A percentile compares a stretch with the other conserved stretches of the same genome.
Conservation (phyloP, 2,888 invertebrate genomes). For the Neocrepidodera transversa region DNA sequence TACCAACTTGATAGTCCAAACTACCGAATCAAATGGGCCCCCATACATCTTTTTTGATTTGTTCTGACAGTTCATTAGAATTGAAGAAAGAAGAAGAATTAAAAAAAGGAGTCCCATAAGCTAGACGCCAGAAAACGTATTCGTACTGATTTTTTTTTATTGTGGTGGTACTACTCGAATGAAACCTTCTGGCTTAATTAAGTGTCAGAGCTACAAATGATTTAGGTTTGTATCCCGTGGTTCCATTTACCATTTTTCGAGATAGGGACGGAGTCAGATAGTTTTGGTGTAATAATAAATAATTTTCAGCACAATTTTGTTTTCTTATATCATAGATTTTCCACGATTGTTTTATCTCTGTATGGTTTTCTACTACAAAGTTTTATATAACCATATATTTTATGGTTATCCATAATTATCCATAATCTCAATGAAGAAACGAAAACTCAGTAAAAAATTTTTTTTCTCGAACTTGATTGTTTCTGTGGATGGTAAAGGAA, state of each 20-base stretch:
- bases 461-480: no score
- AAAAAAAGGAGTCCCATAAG: neutral
- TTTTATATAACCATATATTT: no score
- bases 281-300: no score
- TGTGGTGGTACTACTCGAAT: slow-evolving; percentile 24
- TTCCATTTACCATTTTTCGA: slow-evolving; percentile 41
- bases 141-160: slow-evolving; percentile 24
- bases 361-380: no score
- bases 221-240: slow-evolving; percentile 50
- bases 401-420: no score
- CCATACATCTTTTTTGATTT: slow-evolving; percentile 36
- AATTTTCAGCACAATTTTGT: no score
- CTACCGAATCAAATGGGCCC: slow-evolving; percentile 28
- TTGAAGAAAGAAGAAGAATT: slow-evolving; percentile 1
- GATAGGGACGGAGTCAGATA: slow-evolving; percentile 31
- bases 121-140: slow-evolving; percentile 13
- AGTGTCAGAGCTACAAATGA: slow-evolving; percentile 52
- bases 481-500: no score
- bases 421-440: no score
- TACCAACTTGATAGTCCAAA: slow-evolving; percentile 17
- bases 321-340: no score
- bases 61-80: slow-evolving; percentile 40
- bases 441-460: no score
- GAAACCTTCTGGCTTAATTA: slow-evolving; percentile 46
- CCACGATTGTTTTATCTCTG: no score